Percentiles rank a stretch among this genome's conserved stretches.
phyloP scores from a whole-genome alignment of 2,888 invertebrate genomes.

The Sphaeridia pumilis region DNA sequence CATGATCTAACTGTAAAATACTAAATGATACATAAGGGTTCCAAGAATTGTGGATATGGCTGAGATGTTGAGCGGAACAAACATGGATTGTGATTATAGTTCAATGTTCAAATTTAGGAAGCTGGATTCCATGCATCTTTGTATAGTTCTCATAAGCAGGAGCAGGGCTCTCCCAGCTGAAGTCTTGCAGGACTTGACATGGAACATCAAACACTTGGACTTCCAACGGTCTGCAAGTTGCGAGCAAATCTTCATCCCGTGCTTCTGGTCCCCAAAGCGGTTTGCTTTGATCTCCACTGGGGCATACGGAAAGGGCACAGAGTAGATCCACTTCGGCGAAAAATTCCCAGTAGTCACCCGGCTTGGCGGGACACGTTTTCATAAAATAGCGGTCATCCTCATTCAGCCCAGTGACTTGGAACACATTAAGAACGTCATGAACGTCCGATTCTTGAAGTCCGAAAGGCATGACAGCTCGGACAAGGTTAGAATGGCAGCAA shows the following conservation, averaged over 20 bases:
- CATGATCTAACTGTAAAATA: too few relatives aligned
- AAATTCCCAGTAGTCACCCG: slow-evolving; percentile 45
- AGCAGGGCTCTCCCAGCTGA: slow-evolving; percentile 20
- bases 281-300: slow-evolving; percentile 38
- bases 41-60: too few relatives aligned
- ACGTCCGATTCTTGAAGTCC: slow-evolving; percentile 43
- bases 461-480: slow-evolving; percentile 40
- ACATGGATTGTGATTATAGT: too few relatives aligned
- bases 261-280: slow-evolving; percentile 29
- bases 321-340: slow-evolving; percentile 44
- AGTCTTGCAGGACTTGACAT: slow-evolving; percentile 7
- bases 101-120: too few relatives aligned
- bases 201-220: slow-evolving; percentile 25
- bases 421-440: slow-evolving; percentile 47
- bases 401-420: slow-evolving; percentile 43
- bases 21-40: too few relatives aligned
- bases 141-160: slow-evolving; percentile 15
- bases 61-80: too few relatives aligned
- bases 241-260: slow-evolving; percentile 20
- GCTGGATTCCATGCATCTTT: slow-evolving; percentile 26
- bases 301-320: slow-evolving; percentile 43
- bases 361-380: slow-evolving; percentile 43
- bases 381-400: slow-evolving; percentile 45
- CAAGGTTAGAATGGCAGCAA: slow-evolving; percentile 44
- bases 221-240: slow-evolving; percentile 29